phyloP scores from a whole-genome alignment of 2,797 vertebrate genomes.

The Cirrhinus mrigala region DNA sequence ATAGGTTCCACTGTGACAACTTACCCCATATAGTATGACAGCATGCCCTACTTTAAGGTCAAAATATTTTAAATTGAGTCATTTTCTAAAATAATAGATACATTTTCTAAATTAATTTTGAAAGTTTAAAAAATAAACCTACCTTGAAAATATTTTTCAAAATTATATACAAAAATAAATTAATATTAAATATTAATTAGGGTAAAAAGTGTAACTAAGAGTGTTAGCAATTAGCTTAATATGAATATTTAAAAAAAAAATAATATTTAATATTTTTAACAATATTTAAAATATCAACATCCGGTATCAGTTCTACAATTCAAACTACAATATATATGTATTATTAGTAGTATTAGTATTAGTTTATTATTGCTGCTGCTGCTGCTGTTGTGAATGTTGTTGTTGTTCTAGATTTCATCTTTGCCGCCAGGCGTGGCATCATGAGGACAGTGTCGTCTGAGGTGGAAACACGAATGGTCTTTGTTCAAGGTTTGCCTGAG shows the following conservation, averaged over 20 bases:
- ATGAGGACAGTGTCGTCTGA: slow-evolving; percentile 75
- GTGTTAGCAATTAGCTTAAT: neutral
- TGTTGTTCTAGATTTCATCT: slow-evolving; percentile 55
- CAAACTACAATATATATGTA: neutral
- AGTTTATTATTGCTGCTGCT: slow-evolving; percentile 45
- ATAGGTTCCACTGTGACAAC: too few species aligned
- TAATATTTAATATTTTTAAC: neutral
- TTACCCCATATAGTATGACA: too few species aligned
- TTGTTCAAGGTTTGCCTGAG: slow-evolving; percentile 72
- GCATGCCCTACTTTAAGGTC: too few species aligned
- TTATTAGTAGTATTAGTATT: slow-evolving; percentile 6
- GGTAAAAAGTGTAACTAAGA: neutral
- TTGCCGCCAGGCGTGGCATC: slow-evolving; percentile 77
- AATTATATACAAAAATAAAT: too few species aligned
- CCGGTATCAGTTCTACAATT: neutral
- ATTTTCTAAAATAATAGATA: too few species aligned
- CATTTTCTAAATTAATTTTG: too few species aligned
- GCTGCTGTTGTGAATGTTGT: slow-evolving; percentile 55
- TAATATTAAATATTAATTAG: neutral
- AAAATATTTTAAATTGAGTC: too few species aligned
- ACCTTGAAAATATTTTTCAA: neutral
- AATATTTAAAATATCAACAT: neutral
- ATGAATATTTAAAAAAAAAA: too few species aligned
- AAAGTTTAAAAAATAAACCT: neutral
- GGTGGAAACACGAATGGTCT: slow-evolving; percentile 71